A percentile compares a stretch with the other conserved stretches of the same genome.
Evolutionary conservation across 2,113 vertebrate genomes (phyloP).

Genomic region (Felis catus): DNA sequence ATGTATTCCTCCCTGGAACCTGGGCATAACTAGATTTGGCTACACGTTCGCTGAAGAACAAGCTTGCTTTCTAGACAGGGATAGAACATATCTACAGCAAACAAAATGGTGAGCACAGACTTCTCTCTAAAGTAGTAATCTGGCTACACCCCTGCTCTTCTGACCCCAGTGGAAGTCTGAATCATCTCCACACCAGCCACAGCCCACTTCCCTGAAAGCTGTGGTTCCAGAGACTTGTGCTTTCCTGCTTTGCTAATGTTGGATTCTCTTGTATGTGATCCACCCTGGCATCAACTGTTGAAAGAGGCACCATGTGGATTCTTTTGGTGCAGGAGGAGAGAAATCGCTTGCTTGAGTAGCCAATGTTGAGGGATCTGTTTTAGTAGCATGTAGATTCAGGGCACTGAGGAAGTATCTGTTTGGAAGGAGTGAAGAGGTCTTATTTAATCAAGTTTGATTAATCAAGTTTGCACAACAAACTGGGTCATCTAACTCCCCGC

Average conservation of each 20-base stretch:
- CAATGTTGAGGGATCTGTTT: background rate
- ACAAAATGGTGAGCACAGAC: background rate
- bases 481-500: background rate
- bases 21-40: background rate
- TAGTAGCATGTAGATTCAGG: background rate
- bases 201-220: background rate
- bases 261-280: background rate
- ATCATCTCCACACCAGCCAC: background rate
- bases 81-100: background rate
- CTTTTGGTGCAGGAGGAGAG: background rate
- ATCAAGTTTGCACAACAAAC: slow-evolving; percentile 1
- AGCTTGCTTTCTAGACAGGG: background rate
- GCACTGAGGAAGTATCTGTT: slow-evolving; percentile 11
- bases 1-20: background rate
- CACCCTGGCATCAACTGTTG: background rate
- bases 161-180: background rate
- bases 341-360: background rate
- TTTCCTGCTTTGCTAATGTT: background rate
- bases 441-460: background rate
- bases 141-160: background rate
- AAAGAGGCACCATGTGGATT: background rate
- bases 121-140: background rate
- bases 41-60: background rate
- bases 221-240: background rate
- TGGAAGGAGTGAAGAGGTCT: background rate